A percentile compares a stretch with the other conserved stretches of the same genome.
Conservation (phyloP, 2,888 invertebrate genomes). For the Chalcis sispes region DNA sequence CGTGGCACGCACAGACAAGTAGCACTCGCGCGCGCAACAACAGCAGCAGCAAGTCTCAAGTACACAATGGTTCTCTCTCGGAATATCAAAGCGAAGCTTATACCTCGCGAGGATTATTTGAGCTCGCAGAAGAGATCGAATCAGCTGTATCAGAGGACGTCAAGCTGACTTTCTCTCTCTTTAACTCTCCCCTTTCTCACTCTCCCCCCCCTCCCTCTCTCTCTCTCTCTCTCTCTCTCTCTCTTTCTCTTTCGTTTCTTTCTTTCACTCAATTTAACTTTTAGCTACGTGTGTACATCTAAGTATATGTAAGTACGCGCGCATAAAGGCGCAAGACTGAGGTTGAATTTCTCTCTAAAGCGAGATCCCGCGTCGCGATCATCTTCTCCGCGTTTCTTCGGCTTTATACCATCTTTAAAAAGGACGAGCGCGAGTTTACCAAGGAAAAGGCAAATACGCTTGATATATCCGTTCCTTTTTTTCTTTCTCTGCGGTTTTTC, state of each 20-base stretch:
- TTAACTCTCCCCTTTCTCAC: background rate
- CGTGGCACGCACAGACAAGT: background rate
- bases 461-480: background rate
- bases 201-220: background rate
- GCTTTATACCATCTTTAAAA: background rate
- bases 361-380: slow-evolving; percentile 37
- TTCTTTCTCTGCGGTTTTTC: background rate
- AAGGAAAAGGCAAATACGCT: slow-evolving; percentile 2
- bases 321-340: slow-evolving; percentile 41
- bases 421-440: no score
- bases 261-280: background rate
- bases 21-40: background rate
- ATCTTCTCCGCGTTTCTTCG: slow-evolving; percentile 11
- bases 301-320: background rate
- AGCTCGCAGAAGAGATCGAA: slow-evolving; percentile 20
- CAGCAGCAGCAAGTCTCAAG: background rate
- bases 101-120: no score
- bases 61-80: no score
- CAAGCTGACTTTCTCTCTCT: background rate
- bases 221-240: background rate
- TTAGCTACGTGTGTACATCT: background rate
- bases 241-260: slow-evolving; percentile 12
- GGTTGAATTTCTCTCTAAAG: slow-evolving; percentile 32
- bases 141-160: slow-evolving; percentile 42
- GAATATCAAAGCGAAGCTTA: background rate